phyloP scores from a whole-genome alignment of 35 echinoderm and acorn worm species.

The Acanthaster planci region DNA sequence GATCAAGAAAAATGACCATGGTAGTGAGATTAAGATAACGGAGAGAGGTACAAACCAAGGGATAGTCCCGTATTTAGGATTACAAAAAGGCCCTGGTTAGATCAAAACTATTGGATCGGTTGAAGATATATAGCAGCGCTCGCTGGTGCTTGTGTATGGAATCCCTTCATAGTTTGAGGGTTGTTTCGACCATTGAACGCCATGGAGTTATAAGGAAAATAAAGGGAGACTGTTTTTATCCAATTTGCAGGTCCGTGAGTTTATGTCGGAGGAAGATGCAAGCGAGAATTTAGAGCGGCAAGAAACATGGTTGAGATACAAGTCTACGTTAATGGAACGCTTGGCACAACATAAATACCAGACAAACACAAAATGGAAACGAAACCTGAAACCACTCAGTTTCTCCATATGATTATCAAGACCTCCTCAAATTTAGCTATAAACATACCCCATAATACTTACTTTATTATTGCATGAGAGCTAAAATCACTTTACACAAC shows the following conservation, averaged over 20 bases:
- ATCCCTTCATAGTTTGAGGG: not conserved
- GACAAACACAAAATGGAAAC: slow-evolving; percentile 21
- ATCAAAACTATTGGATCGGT: too few relatives aligned
- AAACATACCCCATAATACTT: too few relatives aligned
- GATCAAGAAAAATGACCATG: too few relatives aligned
- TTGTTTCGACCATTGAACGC: not conserved
- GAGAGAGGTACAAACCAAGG: too few relatives aligned
- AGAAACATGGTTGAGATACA: slow-evolving; percentile 64
- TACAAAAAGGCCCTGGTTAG: too few relatives aligned
- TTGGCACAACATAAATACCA: slow-evolving; percentile 41
- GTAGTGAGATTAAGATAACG: too few relatives aligned
- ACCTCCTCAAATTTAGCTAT: too few relatives aligned
- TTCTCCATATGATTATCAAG: slow-evolving; percentile 11
- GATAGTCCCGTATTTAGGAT: too few relatives aligned
- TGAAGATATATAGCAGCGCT: too few relatives aligned
- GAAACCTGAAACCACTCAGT: not conserved
- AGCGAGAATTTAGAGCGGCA: slow-evolving; percentile 39
- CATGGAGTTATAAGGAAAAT: not conserved
- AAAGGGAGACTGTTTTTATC: not conserved
- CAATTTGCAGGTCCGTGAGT: slow-evolving; percentile 54
- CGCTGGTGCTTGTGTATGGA: too few relatives aligned
- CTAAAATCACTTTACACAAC: too few relatives aligned
- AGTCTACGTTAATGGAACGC: slow-evolving; percentile 45
- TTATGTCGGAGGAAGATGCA: slow-evolving; percentile 63
- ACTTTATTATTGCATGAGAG: too few relatives aligned